phyloP scores from a whole-genome alignment of 2,888 invertebrate genomes.

The Thymelicus acteon region DNA sequence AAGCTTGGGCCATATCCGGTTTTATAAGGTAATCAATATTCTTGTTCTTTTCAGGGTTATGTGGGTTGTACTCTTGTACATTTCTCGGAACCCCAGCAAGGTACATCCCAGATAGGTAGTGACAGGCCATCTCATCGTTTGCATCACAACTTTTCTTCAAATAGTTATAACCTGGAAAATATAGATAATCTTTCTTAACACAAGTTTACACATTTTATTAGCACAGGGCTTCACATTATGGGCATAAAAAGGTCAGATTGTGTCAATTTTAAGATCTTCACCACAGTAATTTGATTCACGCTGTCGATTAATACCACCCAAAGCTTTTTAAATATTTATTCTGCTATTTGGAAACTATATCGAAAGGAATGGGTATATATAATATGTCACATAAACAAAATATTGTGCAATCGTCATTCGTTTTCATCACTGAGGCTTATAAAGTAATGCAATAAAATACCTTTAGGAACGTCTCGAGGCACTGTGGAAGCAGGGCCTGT shows the following conservation, averaged over 20 bases:
- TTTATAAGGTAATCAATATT: constrained; percentile 82
- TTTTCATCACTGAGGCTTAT: no score
- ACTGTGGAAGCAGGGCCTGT: constrained; percentile 83
- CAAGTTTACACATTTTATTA: background rate
- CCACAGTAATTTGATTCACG: no score
- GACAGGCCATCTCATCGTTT: constrained; percentile 89
- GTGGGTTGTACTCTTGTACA: constrained; percentile 72
- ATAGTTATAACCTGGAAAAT: constrained; percentile 82
- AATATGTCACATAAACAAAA: no score
- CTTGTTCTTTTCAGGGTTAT: constrained; percentile 67
- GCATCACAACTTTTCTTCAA: constrained; percentile 85
- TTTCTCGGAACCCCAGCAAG: constrained; percentile 88
- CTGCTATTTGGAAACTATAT: no score
- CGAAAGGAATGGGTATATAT: no score
- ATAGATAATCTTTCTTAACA: background rate
- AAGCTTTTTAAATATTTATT: no score
- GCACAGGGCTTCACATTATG: no score
- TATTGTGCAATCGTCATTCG: no score
- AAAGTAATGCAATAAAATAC: constrained; percentile 53
- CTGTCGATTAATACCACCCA: no score
- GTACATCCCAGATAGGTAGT: constrained; percentile 92
- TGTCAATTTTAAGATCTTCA: no score
- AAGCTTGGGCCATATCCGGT: constrained; percentile 91
- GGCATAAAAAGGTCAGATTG: no score
- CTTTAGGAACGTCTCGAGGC: constrained; percentile 84